These are phyloP conservation scores for Eidolon dupreanum DNA, from an alignment of 2,797 vertebrate species.

Conservation along the genomic window DNA sequence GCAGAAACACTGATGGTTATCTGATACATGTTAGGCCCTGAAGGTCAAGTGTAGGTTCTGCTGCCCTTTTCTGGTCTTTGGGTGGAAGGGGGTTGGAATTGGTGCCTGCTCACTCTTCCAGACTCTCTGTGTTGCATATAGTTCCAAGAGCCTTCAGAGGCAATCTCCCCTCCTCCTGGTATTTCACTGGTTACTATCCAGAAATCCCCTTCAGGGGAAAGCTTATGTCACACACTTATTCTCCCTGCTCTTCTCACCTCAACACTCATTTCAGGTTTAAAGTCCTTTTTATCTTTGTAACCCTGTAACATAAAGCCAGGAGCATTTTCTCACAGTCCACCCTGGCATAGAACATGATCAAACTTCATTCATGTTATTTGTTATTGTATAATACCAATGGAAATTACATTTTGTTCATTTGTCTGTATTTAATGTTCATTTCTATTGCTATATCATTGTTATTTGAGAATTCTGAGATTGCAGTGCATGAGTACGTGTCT, in stretches of 20 bases:
- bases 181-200: neutral
- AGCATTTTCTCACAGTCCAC: neutral
- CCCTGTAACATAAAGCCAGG: neutral
- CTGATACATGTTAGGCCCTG: neutral
- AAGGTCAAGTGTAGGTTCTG: neutral
- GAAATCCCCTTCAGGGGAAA: neutral
- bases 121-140: neutral
- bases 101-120: neutral
- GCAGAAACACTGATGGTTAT: neutral
- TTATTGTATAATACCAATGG: neutral
- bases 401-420: slow-evolving; percentile 35
- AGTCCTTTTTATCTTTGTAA: neutral
- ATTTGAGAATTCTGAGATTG: slow-evolving; percentile 34
- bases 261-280: neutral
- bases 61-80: neutral
- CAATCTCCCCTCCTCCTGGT: neutral
- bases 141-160: neutral
- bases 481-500: slow-evolving; percentile 52
- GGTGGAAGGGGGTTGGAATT: too few relatives aligned
- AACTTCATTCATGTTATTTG: neutral
- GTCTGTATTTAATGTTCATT: slow-evolving; percentile 53
- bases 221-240: neutral
- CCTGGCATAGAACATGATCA: neutral
- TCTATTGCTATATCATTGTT: neutral
- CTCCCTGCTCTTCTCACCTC: neutral